Conservation (phyloP, 2,113 vertebrate species). For the Tretioscincus oriximinensis region DNA sequence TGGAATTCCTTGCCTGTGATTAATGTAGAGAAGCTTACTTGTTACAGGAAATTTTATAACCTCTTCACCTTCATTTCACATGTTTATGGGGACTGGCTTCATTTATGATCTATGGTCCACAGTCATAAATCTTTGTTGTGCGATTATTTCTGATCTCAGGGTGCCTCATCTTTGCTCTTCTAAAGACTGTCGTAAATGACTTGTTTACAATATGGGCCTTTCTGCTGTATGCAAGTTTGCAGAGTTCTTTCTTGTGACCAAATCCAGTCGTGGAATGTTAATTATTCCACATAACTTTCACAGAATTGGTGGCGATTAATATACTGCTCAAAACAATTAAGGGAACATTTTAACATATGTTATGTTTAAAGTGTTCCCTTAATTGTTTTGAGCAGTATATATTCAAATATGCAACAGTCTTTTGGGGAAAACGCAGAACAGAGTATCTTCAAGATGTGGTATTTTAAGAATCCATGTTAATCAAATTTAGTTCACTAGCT, state of each 20-base stretch:
- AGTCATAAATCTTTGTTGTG: conserved; percentile 75
- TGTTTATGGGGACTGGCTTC: conserved; percentile 77
- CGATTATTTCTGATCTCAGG: conserved; percentile 71
- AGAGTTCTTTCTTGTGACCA: conserved; percentile 14
- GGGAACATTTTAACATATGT: too few relatives aligned
- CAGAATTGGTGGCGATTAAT: neutral
- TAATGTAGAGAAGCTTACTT: conserved; percentile 72
- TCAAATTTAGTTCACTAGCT: neutral
- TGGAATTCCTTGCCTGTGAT: conserved; percentile 74
- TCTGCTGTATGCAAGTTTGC: conserved; percentile 50
- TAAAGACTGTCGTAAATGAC: conserved; percentile 74
- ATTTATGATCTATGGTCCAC: conserved; percentile 72
- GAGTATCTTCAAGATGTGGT: neutral
- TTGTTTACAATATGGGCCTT: conserved; percentile 66
- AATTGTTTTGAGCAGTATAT: too few relatives aligned
- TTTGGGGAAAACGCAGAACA: neutral
- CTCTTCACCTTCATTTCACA: conserved; percentile 74
- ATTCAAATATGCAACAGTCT: neutral
- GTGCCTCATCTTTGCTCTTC: conserved; percentile 76
- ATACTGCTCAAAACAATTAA: too few relatives aligned
- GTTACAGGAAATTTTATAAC: conserved; percentile 78
- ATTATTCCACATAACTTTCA: neutral
- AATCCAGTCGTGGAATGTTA: neutral
- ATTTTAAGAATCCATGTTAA: neutral
- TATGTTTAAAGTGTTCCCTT: too few relatives aligned